Percentiles rank a stretch among this genome's conserved stretches.
These are phyloP conservation scores for Telenomus remus DNA, from an alignment of 1,140 invertebrate species.

Conservation along the genomic window DNA sequence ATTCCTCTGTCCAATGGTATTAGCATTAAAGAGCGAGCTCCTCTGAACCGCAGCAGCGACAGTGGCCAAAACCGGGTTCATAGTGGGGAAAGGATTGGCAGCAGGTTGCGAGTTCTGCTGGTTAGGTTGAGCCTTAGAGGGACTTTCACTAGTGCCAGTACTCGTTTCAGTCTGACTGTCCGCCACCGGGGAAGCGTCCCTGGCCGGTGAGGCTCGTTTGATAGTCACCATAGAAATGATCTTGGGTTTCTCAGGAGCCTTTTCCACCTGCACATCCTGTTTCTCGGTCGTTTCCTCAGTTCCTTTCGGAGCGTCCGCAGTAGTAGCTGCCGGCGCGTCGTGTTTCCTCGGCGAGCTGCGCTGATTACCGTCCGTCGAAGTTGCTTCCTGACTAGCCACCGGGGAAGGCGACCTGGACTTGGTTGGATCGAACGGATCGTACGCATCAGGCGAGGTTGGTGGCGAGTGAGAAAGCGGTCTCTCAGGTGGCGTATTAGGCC, in stretches of 20 bases:
- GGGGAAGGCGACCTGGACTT: conserved; percentile 84
- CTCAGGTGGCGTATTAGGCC: conserved; percentile 81
- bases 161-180: conserved; percentile 59
- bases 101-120: conserved; percentile 57
- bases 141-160: conserved; percentile 52
- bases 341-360: conserved; percentile 66
- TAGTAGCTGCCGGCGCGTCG: conserved; percentile 21
- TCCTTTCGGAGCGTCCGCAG: conserved; percentile 16
- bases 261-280: conserved; percentile 59
- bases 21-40: conserved; percentile 67
- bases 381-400: conserved; percentile 70
- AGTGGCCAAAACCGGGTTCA: conserved; percentile 73
- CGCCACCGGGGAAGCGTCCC: conserved; percentile 54
- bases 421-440: conserved; percentile 92
- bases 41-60: conserved; percentile 73
- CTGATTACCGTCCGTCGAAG: conserved; percentile 62
- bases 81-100: conserved; percentile 64
- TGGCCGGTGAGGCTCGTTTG: conserved; percentile 66
- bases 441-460: conserved; percentile 83
- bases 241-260: conserved; percentile 69
- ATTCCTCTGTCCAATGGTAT: conserved; percentile 65
- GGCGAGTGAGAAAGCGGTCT: conserved; percentile 76
- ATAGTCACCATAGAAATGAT: conserved; percentile 74
- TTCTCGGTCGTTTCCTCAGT: conserved; percentile 53
- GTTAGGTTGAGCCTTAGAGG: conserved; percentile 61